Percentiles rank a stretch among this genome's conserved stretches.
Conservation (phyloP, 2,113 vertebrate genomes). For the Myiozetetes cayanensis region DNA sequence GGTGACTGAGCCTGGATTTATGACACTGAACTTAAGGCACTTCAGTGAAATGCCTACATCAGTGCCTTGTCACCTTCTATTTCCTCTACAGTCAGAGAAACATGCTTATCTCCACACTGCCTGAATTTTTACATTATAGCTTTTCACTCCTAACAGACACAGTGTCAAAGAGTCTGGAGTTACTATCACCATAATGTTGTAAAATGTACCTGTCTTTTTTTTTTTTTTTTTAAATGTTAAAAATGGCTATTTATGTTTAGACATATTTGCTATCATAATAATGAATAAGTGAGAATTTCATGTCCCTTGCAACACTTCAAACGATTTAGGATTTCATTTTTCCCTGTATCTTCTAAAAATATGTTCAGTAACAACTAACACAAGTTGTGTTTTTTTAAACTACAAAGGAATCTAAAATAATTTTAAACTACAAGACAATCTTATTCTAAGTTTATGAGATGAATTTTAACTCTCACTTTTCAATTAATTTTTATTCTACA, state of each 20-base stretch:
- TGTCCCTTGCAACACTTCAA: neutral
- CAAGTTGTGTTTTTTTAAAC: neutral
- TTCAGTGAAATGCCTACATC: neutral
- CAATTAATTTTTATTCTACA: neutral
- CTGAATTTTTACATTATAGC: neutral
- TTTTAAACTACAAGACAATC: neutral
- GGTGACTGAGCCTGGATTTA: neutral
- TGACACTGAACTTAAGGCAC: neutral
- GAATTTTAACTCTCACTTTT: neutral
- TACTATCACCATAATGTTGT: neutral
- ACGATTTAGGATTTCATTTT: neutral
- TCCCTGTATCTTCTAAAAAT: neutral
- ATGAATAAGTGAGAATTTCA: neutral
- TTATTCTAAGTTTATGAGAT: neutral
- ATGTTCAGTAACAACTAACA: neutral
- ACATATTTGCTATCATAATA: neutral
- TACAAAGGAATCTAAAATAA: neutral
- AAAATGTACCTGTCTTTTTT: neutral
- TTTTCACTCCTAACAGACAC: neutral
- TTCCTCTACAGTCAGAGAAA: neutral
- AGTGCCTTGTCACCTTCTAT: neutral
- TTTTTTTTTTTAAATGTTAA: neutral
- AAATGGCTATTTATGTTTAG: neutral
- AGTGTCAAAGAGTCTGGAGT: neutral
- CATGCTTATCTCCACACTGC: rapidly evolving